Conservation (phyloP, 2,113 vertebrate genomes). For the Tricholaema leucomelas region DNA sequence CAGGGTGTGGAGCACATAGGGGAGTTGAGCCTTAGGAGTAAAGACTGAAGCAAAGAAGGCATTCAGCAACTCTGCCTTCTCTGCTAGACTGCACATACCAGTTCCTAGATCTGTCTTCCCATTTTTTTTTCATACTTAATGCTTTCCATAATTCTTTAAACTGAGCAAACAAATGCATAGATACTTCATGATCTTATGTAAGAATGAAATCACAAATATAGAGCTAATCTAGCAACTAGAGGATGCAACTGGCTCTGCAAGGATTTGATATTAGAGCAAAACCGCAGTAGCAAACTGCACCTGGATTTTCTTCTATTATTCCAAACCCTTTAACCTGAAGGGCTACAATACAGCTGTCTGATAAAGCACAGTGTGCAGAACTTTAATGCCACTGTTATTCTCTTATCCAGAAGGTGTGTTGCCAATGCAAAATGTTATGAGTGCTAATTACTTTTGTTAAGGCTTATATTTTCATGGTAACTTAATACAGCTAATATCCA, state of each 20-base stretch:
- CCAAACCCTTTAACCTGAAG: conserved; percentile 21
- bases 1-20: no score
- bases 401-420: conserved; percentile 12
- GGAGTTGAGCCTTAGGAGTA: no score
- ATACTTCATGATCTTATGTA: background rate
- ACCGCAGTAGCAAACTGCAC: background rate
- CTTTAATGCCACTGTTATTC: background rate
- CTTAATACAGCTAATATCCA: conserved; percentile 6
- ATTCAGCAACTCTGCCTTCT: no score
- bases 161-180: background rate
- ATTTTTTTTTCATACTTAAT: background rate
- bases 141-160: background rate
- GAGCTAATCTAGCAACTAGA: background rate
- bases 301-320: conserved; percentile 7
- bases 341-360: background rate
- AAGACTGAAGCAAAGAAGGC: no score
- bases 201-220: background rate
- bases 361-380: background rate
- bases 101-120: background rate
- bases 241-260: background rate
- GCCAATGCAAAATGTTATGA: background rate
- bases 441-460: conserved; percentile 37
- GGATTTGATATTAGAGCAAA: background rate
- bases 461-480: background rate
- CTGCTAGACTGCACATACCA: background rate